Base-by-base conservation (phyloP, 2,797 vertebrate genomes). In the Halcyon badia region DNA sequence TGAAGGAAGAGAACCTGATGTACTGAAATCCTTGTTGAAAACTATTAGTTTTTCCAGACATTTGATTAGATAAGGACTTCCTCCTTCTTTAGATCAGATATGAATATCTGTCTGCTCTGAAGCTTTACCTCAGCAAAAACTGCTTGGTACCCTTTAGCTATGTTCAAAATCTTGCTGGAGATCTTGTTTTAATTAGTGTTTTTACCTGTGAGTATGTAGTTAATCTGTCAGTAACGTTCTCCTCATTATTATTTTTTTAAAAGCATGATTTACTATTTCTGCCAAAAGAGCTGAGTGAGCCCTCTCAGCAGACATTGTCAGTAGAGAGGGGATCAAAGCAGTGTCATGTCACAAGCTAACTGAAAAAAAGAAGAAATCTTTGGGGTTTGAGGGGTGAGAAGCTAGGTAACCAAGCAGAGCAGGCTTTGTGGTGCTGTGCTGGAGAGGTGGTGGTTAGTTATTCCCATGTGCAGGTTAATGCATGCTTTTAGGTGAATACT, bases 181-280 rank as follows among this genome's bases (percentile, higher is more conserved):
- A 79, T 95, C 46, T 87, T 87, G 39, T 88, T 97, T 90, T 89
- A 70, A 66, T 90, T 76, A 84, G n/a, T 62, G 60, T 37, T 87
- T 92, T 87, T 84, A 89, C 80, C 58, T 86, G 54, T 83, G 44
- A 81, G 18, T 49, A 10, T 68, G 52, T 41, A 79, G 58, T 68
- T 90, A 89, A 81, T 84, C 58, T 79, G 64, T 61, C 54, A 76
- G 39, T 75, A 78, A 51, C 11, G 5, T n/a, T 79, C 7, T 21
- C 2, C 22, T 3, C 19, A 41, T 39, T 10, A 6, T 65, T 51
- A 37, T 2, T 19, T n/a, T 61, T 70, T 65, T 54, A 14, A 12
- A 77, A 57, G 8, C 5, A 6, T 51, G 17, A 20, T 56, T 93
- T 90, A 30, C 33, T 86, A 1, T 22, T 77, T 44, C 39, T 96